Base-by-base conservation (phyloP, 2,888 invertebrate genomes). In the Rhogogaster chlorosoma region DNA sequence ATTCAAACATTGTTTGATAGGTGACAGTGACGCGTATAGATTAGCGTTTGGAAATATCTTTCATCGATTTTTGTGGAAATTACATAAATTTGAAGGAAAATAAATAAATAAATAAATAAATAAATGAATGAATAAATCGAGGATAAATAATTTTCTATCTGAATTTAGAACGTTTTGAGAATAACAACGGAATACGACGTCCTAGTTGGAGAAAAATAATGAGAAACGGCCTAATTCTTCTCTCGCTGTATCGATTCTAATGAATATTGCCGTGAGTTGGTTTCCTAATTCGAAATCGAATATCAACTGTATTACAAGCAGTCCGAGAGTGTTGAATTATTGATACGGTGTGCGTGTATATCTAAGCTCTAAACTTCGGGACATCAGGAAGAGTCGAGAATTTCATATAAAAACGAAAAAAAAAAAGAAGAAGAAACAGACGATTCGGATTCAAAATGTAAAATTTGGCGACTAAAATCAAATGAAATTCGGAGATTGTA, bases 231-330 rank as follows among this genome's bases (percentile, higher is more conserved):
- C 71, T 26, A 42, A 73, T 71, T 67, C 32, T 67, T 67, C 29
- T 32, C n/a, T 53, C 53, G 3, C 18, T 18, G 4, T 67, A 15
- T 67, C 32, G 67, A 67, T 67, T 42, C 71, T 38, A 42, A 73
- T 73, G 71, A 73, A 38, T 73, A 42, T 42, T 9, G 10, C 5
- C 71, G 71, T 73, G 71, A 36, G 18, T 38, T 42, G 71, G n/a
- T 73, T 73, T 22, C n/a, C 71, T 73, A 42, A 73, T 73, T 42
- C 5, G 42, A 73, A 42, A 42, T 42, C 4, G n/a, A 73, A 71
- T 71, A 38, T 71, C n/a, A 71, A 71, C 70, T 10, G 42, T 22
- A 42, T 10, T 22, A 42, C 9, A n/a, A 18, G 22, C 2, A 73
- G 18, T 67, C 4, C 4, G 32, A 38, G 22, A 73, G 42, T 73